Evolutionary conservation across 2,797 vertebrate genomes (phyloP).

Genomic region (Phaenicophaeus curvirostris): DNA sequence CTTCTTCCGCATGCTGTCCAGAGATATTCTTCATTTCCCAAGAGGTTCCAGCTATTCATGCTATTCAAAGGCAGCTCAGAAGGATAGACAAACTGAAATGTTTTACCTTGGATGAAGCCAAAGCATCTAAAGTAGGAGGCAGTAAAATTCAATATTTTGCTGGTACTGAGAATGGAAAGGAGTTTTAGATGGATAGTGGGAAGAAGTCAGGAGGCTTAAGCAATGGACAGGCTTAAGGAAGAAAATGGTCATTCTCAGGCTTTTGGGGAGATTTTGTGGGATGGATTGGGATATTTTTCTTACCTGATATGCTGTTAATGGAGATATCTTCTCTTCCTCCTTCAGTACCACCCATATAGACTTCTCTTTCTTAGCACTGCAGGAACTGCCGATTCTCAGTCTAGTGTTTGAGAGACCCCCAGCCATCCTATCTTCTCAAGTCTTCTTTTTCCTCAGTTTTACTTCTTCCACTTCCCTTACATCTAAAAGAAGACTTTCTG

Average conservation of each 20-base stretch:
- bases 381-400: background rate
- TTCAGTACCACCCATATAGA: background rate
- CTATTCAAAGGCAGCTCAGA: background rate
- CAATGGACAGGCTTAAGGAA: background rate
- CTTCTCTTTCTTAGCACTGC: background rate
- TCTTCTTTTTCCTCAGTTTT: background rate
- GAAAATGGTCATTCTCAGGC: background rate
- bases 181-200: background rate
- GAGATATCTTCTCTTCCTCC: background rate
- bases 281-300: background rate
- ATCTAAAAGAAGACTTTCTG: background rate
- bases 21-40: background rate
- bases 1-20: fast-evolving
- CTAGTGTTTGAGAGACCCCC: background rate
- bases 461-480: background rate
- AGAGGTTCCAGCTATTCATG: background rate
- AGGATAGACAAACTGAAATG: background rate
- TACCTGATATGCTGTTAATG: background rate
- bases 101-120: background rate
- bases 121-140: background rate
- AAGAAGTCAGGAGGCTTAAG: background rate
- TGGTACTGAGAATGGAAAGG: background rate
- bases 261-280: background rate
- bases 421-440: background rate
- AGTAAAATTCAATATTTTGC: background rate